A percentile compares a stretch with the other conserved stretches of the same genome.
phyloP scores from a whole-genome alignment of 2,888 invertebrate species.

The Nemapogon koenigi region DNA sequence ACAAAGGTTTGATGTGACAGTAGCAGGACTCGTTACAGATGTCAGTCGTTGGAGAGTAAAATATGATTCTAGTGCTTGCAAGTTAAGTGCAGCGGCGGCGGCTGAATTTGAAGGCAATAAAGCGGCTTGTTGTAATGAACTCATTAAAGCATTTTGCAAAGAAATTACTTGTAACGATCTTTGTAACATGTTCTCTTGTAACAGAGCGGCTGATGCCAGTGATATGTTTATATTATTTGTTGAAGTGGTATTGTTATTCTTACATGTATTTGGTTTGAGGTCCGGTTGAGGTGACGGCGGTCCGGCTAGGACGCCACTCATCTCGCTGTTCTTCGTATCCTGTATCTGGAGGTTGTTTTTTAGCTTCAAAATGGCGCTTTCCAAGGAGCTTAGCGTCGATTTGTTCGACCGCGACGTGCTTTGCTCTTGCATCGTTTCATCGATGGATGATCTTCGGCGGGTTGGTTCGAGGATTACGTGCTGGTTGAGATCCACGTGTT shows the following conservation, averaged over 20 bases:
- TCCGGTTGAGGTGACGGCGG: slow-evolving; percentile 41
- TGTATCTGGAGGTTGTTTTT: slow-evolving; percentile 61
- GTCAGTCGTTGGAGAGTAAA: slow-evolving; percentile 82
- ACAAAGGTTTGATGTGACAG: slow-evolving; percentile 31
- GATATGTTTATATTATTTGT: slow-evolving; percentile 49
- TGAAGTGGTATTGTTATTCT: slow-evolving; percentile 43
- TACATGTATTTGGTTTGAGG: slow-evolving; percentile 46
- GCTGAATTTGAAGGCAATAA: slow-evolving; percentile 82
- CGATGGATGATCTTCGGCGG: slow-evolving; percentile 4
- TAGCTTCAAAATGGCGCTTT: slow-evolving; percentile 60
- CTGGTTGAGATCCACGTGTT: slow-evolving; percentile 9
- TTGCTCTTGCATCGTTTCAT: slow-evolving; percentile 55
- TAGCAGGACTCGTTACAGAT: slow-evolving; percentile 47
- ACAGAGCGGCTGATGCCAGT: slow-evolving; percentile 65
- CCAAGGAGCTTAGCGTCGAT: slow-evolving; percentile 53
- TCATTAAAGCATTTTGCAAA: slow-evolving; percentile 84
- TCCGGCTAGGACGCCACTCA: slow-evolving; percentile 40
- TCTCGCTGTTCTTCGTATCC: slow-evolving; percentile 47
- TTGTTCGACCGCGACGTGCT: slow-evolving; percentile 52
- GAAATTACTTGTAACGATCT: slow-evolving; percentile 81
- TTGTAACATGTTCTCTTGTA: slow-evolving; percentile 72
- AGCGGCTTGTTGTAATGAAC: slow-evolving; percentile 83
- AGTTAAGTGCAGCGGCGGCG: slow-evolving; percentile 82
- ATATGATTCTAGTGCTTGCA: slow-evolving; percentile 87
- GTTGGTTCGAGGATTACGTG: too few species aligned